Conservation (phyloP, 2,113 vertebrate species). For the Cheilinus undulatus region DNA sequence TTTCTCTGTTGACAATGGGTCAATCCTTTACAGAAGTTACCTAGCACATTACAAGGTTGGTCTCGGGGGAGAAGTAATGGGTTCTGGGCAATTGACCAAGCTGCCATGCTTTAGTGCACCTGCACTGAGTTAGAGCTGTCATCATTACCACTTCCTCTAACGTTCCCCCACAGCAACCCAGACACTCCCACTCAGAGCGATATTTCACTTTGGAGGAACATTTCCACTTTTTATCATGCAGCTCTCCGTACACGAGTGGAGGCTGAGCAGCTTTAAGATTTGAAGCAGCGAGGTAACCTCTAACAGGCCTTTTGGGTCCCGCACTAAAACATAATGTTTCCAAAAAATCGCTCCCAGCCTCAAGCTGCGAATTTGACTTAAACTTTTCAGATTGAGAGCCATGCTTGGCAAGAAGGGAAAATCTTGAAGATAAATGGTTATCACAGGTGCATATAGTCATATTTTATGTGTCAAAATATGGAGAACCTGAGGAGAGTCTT, state of each 20-base stretch:
- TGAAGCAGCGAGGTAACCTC: slow-evolving; percentile 58
- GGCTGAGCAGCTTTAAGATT: slow-evolving; percentile 40
- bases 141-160: slow-evolving; percentile 85
- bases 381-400: slow-evolving; percentile 55
- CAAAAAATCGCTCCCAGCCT: slow-evolving; percentile 39
- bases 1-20: slow-evolving; percentile 84
- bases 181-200: slow-evolving; percentile 74
- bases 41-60: slow-evolving; percentile 84
- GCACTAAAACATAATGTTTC: slow-evolving; percentile 48
- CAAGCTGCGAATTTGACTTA: slow-evolving; percentile 30
- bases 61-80: slow-evolving; percentile 84
- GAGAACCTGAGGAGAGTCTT: slow-evolving; percentile 46
- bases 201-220: slow-evolving; percentile 74
- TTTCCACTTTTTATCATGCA: slow-evolving; percentile 65
- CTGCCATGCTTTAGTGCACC: slow-evolving; percentile 85
- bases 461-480: slow-evolving; percentile 42
- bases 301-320: slow-evolving; percentile 42
- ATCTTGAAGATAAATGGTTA: slow-evolving; percentile 42
- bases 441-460: slow-evolving; percentile 38
- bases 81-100: slow-evolving; percentile 85
- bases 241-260: slow-evolving; percentile 43
- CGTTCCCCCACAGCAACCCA: slow-evolving; percentile 80
- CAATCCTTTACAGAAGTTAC: slow-evolving; percentile 81
- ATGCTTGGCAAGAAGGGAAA: slow-evolving; percentile 5
- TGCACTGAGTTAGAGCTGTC: slow-evolving; percentile 85